Evolutionary conservation across 2,113 vertebrate species (phyloP), one percentile per base, ranked within the genome.

Genomic region (Poecile atricapillus): DNA sequence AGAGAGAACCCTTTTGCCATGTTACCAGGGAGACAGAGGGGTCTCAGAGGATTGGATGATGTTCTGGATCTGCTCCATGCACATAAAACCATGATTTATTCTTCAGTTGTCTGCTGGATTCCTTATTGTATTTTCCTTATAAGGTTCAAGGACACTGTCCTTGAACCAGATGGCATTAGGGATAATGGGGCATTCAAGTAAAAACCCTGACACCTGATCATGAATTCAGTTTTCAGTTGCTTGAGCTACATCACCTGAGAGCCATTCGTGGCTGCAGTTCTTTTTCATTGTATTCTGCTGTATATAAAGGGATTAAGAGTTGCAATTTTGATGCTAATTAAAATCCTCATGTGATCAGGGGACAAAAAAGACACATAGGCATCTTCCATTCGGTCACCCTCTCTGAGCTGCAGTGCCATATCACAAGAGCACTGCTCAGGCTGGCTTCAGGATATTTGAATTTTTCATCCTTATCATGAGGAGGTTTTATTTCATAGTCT

Each of bases 51-150:
- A 55, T 2, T 59, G 71, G 92, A 95, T 86, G 91, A 93, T 95
- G 67, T 92, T 81, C 88, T 97, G 95, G 94, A 96, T 96, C 87
- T 93, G 81, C 89, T 83, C 95, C 67, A 79, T 43, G 37, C 76
- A 87, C 56, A 44, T 94, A 96, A 97, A 94, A 28, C 30, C 1
- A 0, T 83, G 86, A 97, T 97, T 96, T 93, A 88, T 83, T 68
- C 81, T 64, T 75, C 80, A 82, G 83, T 87, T 37, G 44, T 81
- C 87, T 89, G 50, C 53, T 85, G 77, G 68, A 95, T 58, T 7
- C 25, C 41, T 84, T 81, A 68, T 55, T 83, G 11, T 75, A 59
- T 83, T 92, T 35, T 55, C 73, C 73, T 86, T 97, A 74, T n/a
- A 94, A 87, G 43, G 53, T 50, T 64, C 25, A 71, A 82, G 31